Evolutionary conservation across 2,797 vertebrate species (phyloP), one percentile per base, ranked within the genome.

Genomic region (Gymnoscopelus microlampas): DNA sequence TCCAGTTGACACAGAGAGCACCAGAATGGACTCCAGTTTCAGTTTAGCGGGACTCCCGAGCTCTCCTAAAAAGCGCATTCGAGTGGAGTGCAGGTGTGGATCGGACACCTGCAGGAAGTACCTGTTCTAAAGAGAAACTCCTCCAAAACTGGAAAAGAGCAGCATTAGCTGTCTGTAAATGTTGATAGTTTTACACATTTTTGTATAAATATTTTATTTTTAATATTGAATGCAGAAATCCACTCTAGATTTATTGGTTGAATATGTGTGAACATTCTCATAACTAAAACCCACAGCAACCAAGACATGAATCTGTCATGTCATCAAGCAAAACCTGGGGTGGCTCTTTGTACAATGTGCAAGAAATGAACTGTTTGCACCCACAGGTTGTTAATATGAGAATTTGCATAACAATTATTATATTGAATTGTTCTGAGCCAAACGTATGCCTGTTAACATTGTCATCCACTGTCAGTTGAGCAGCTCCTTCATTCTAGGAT

Each of bases 1-100:
- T 78, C 94, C 95, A 0, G 90, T 97, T 11, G 95, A 96, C 82
- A 95, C 94, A 60, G 96, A 97, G 80, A 96, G 96, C 87, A 95
- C 93, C 76, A 95, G 92, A 84, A 97, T 97, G 96, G 96, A 97
- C 86, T 94, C 95, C 70, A 96, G 96, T 85, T 96, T 97, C 63
- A 94, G 93, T 67, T 82, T 95, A 59, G 94, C 93, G 0, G 93
- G 92, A 24, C 92, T 95, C 26, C 87, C 94, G 0, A 83, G 92
- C 55, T 96, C 95, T 47, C 94, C 96, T 11, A 95, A 95, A 76
- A 95, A 96, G 83, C 91, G 93, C 56, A 70, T 92, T 58, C 92
- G 93, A 66, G 95, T 97, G 65, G 96, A 97, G 83, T 97, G 96
- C 89, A 96, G 96, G 39, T 98, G 96, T 73, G 96, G 95, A 12